Evolutionary conservation across 1,140 invertebrate genomes (phyloP).

Genomic region (Linepithema humile): DNA sequence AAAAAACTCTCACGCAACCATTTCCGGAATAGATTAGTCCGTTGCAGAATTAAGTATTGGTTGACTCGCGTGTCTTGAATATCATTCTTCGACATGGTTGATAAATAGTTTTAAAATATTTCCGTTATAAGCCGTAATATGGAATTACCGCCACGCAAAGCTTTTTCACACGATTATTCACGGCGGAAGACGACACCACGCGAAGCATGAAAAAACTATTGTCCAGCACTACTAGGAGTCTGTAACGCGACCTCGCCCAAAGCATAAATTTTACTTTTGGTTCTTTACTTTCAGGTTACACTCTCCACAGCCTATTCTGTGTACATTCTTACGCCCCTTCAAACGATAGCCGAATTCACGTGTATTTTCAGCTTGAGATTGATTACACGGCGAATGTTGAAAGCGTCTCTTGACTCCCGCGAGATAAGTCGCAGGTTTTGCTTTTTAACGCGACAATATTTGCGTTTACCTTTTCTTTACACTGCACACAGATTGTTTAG

Average conservation of each 20-base stretch:
- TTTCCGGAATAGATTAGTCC: too few relatives aligned
- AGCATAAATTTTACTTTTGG: constrained; percentile 35
- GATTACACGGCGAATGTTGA: constrained; percentile 25
- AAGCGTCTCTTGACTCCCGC: neutral
- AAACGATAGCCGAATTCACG: constrained; percentile 26
- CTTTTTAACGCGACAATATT: constrained; percentile 43
- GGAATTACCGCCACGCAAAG: neutral
- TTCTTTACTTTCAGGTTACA: constrained; percentile 51
- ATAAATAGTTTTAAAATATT: too few relatives aligned
- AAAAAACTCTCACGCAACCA: too few relatives aligned
- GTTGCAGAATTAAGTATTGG: too few relatives aligned
- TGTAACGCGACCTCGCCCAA: constrained; percentile 19
- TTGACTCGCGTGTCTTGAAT: too few relatives aligned
- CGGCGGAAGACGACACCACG: neutral
- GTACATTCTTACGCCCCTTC: constrained; percentile 27
- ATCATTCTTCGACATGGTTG: too few relatives aligned
- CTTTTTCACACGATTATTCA: neutral
- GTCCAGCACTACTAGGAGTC: constrained; percentile 12
- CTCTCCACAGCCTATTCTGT: constrained; percentile 13
- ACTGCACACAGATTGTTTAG: constrained; percentile 18
- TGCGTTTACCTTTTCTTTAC: constrained; percentile 4
- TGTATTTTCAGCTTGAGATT: constrained; percentile 50
- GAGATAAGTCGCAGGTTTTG: constrained; percentile 39
- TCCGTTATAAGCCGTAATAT: too few relatives aligned
- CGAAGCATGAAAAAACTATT: constrained; percentile 60